Evolutionary conservation across 2,113 vertebrate genomes (phyloP).

Genomic region (Channa maculata): DNA sequence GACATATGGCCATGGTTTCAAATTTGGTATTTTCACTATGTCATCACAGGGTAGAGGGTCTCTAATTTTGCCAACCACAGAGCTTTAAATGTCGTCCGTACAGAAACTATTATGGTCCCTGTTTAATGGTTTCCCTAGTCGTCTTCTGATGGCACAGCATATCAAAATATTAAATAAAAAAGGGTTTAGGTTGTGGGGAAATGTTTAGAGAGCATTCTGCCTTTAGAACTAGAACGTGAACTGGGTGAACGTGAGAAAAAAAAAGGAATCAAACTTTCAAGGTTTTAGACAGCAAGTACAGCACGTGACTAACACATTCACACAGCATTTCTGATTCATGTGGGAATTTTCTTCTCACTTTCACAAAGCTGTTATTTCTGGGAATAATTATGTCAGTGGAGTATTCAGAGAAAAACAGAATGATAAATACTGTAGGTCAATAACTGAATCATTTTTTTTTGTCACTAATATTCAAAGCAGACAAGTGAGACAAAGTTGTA

Average conservation of each 20-base stretch:
- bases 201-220: slow-evolving; percentile 31
- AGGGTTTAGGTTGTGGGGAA: not conserved
- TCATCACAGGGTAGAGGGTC: slow-evolving; percentile 1
- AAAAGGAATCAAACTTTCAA: slow-evolving; percentile 3
- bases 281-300: not conserved
- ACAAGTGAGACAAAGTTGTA: not conserved
- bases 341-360: slow-evolving; percentile 23
- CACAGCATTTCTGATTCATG: not conserved
- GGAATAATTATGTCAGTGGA: slow-evolving; percentile 42
- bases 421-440: not conserved
- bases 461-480: not conserved
- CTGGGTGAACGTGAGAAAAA: slow-evolving; percentile 4
- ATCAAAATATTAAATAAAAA: slow-evolving; percentile 20
- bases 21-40: slow-evolving; percentile 10
- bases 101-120: slow-evolving; percentile 27
- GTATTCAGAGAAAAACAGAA: not conserved
- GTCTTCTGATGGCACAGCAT: not conserved
- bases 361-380: slow-evolving; percentile 4
- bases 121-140: slow-evolving; percentile 12
- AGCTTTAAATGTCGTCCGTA: slow-evolving; percentile 15
- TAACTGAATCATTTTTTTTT: not conserved
- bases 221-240: not conserved
- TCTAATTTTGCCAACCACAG: slow-evolving; percentile 18
- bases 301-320: slow-evolving; percentile 12
- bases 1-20: slow-evolving; percentile 32